phyloP scores from a whole-genome alignment of 1,140 invertebrate species.

The Drosophila setifemur region DNA sequence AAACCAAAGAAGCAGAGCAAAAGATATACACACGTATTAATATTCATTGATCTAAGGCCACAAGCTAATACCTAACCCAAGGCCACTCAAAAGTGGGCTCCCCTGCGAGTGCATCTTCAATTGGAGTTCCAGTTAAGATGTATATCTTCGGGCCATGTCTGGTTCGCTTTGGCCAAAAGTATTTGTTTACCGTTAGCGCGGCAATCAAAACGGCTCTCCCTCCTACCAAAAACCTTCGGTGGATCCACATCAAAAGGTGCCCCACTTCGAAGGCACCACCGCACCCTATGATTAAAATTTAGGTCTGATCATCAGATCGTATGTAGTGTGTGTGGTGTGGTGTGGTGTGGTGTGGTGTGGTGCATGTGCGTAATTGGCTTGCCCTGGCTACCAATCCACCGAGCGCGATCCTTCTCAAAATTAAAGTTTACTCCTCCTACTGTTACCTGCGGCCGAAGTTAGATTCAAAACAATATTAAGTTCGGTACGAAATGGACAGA shows the following conservation, averaged over 20 bases:
- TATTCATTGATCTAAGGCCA: constrained; percentile 38
- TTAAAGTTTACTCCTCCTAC: constrained; percentile 26
- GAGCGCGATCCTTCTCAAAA: constrained; percentile 55
- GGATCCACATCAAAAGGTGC: constrained; percentile 14
- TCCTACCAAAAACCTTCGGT: background rate
- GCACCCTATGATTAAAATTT: constrained; percentile 72
- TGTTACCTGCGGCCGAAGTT: constrained; percentile 20
- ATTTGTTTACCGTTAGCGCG: constrained; percentile 65
- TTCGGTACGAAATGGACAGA: background rate
- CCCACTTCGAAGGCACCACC: constrained; percentile 60
- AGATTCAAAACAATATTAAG: constrained; percentile 26
- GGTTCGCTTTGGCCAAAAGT: constrained; percentile 7
- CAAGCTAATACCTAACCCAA: constrained; percentile 14
- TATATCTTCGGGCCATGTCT: constrained; percentile 51
- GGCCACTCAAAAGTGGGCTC: constrained; percentile 1
- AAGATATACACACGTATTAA: background rate
- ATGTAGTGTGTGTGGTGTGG: background rate
- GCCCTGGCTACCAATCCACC: constrained; percentile 5
- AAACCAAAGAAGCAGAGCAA: background rate
- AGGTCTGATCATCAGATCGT: constrained; percentile 41
- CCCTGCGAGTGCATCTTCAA: constrained; percentile 18
- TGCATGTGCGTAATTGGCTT: constrained; percentile 68
- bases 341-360: background rate
- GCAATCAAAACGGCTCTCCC: constrained; percentile 64
- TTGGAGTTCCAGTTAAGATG: constrained; percentile 46